Percentiles rank a stretch among this genome's conserved stretches.
Evolutionary conservation across 2,888 invertebrate species (phyloP).

Genomic region (Microplitis deprimator): DNA sequence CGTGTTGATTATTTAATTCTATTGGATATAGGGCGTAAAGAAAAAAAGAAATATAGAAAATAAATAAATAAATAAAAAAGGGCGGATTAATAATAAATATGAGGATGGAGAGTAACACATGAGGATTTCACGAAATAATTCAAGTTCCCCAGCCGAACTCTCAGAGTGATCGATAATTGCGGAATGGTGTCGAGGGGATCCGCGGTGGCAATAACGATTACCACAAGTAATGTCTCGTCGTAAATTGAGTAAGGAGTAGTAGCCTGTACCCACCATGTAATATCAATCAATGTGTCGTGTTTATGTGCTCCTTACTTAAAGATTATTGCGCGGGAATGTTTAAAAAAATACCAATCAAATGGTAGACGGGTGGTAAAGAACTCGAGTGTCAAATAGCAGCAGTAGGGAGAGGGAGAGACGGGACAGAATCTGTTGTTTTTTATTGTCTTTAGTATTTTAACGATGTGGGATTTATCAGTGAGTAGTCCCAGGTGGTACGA

Average conservation of each 20-base stretch:
- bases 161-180: conserved; percentile 28
- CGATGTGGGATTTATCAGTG: conserved; percentile 61
- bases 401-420: no score
- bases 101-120: neutral
- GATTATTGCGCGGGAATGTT: conserved; percentile 32
- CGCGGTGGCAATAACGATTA: conserved; percentile 32
- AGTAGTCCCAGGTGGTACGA: conserved; percentile 59
- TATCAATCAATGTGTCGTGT: conserved; percentile 35
- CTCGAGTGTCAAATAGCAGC: no score
- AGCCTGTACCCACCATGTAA: neutral
- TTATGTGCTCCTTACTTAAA: conserved; percentile 25
- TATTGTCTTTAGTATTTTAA: conserved; percentile 53
- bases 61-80: neutral
- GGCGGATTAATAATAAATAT: neutral
- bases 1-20: neutral
- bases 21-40: neutral
- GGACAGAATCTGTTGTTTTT: no score
- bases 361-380: neutral
- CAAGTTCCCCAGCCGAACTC: conserved; percentile 20
- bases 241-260: conserved; percentile 29
- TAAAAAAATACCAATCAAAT: neutral
- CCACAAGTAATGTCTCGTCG: conserved; percentile 35
- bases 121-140: conserved; percentile 26
- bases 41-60: neutral
- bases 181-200: conserved; percentile 20